These are phyloP conservation scores for Saimiri boliviensis DNA, from an alignment of 2,113 vertebrate genomes.

Conservation along the genomic window DNA sequence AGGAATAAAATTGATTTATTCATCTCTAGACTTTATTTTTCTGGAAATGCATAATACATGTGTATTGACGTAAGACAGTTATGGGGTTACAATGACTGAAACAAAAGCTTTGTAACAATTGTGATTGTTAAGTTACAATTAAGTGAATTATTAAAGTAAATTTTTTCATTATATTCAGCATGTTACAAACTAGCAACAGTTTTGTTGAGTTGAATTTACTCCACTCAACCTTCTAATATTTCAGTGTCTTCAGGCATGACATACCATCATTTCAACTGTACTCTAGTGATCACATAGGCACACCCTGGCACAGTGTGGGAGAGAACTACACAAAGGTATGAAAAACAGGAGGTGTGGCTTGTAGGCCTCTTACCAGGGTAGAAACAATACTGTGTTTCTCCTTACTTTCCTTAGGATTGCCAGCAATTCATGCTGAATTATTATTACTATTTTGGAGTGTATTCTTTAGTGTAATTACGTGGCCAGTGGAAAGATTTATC, in stretches of 20 bases:
- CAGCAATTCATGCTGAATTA: neutral
- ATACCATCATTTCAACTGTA: neutral
- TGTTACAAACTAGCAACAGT: neutral
- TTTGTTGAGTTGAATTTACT: neutral
- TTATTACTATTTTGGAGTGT: neutral
- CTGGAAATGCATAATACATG: neutral
- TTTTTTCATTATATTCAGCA: neutral
- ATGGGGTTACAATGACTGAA: neutral
- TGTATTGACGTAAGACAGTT: neutral
- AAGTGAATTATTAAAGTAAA: neutral
- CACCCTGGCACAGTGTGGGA: neutral
- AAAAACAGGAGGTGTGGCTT: neutral
- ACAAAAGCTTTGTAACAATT: neutral
- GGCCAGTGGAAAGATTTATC: neutral
- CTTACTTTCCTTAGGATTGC: neutral
- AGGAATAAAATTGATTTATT: neutral
- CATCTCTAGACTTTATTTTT: neutral
- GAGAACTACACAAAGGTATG: neutral
- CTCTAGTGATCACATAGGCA: neutral
- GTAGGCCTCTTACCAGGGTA: fast-evolving
- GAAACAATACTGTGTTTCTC: neutral
- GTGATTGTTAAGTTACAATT: neutral
- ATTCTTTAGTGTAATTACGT: neutral
- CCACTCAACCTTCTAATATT: neutral
- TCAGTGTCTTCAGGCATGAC: neutral